phyloP scores from a whole-genome alignment of 37 sponge, comb jelly and placozoan species.

The Oopsacas minuta region DNA sequence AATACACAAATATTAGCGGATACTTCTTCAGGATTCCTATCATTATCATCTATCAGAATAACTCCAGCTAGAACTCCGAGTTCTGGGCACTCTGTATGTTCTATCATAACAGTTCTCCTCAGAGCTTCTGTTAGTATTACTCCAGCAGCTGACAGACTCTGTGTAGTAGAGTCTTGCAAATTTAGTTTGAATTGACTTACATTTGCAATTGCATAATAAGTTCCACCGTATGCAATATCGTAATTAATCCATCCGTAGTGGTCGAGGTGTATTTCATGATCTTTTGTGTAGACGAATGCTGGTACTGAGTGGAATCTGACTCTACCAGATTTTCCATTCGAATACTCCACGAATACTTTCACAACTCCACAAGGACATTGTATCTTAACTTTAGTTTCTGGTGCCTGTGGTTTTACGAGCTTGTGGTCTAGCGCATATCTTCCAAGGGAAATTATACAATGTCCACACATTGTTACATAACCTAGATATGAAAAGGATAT shows the following conservation, averaged over 20 bases:
- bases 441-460: slow-evolving; percentile 66
- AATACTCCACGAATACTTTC: slow-evolving; percentile 36
- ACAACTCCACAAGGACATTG: slow-evolving; percentile 84
- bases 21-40: background rate
- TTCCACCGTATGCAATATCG: slow-evolving; percentile 67
- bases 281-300: slow-evolving; percentile 39
- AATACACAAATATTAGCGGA: slow-evolving; percentile 37
- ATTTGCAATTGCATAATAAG: slow-evolving; percentile 61
- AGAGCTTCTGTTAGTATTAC: slow-evolving; percentile 22
- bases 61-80: slow-evolving; percentile 57
- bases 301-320: slow-evolving; percentile 67
- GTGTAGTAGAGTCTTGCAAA: slow-evolving; percentile 24
- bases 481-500: too few species aligned
- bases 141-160: slow-evolving; percentile 26
- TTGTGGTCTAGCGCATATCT: slow-evolving; percentile 71
- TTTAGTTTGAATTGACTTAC: slow-evolving; percentile 39
- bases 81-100: slow-evolving; percentile 42
- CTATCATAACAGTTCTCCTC: slow-evolving; percentile 18
- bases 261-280: slow-evolving; percentile 30
- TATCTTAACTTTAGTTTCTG: slow-evolving; percentile 58
- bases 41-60: slow-evolving; percentile 46
- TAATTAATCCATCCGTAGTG: slow-evolving; percentile 28
- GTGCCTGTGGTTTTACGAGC: slow-evolving; percentile 39
- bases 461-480: slow-evolving; percentile 85
- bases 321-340: slow-evolving; percentile 27